Base-by-base conservation (phyloP, 2,888 invertebrate species). In the Nysson spinosus region DNA sequence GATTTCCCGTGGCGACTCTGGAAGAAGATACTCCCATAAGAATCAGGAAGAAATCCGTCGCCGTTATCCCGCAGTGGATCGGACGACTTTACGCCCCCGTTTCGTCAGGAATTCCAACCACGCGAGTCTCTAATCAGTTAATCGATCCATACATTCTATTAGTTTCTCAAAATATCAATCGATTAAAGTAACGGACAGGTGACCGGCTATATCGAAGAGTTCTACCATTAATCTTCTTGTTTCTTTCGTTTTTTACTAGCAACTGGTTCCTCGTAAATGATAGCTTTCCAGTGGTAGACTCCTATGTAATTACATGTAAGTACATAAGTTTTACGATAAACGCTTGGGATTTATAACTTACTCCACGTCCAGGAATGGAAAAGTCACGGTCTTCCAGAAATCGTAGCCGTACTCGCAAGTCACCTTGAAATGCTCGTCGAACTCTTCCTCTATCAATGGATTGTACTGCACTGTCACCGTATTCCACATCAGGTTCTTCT, bases 401-500 rank as follows among this genome's bases (percentile, higher is more conserved):
- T 97, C 97, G 84, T 97, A 97, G 56, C 97, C 97, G 82, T 97
- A 97, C 88, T 97, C 97, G 88, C 97, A 97, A 35, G 96, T 97
- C 46, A 97, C 96, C 89, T 97, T 96, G 87, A 96, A 97, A 85
- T 97, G 97, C 80, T 97, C 96, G 86, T 97, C 97, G 88, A 94
- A 93, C 85, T 97, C 97, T 85, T 97, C 97, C 84, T 97, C 97
- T 56, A 97, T 97, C 74, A 97, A 87, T 0, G 96, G 92, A 88
- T 96, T 97, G 88, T 97, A 97, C 85, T 97, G 97, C 49, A 97
- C 96, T 2, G 96, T 97, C 49, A 97, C 94, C 0, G 97, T 97
- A 86, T 97, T 97, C 96, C 96, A 97, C 97, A 97, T 97, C 79
- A 96, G 92, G 87, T 96, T 96, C 91, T 96, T 95, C 95, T 95